Base-by-base conservation (phyloP, 2,113 vertebrate genomes). In the Oreotrochilus melanogaster region DNA sequence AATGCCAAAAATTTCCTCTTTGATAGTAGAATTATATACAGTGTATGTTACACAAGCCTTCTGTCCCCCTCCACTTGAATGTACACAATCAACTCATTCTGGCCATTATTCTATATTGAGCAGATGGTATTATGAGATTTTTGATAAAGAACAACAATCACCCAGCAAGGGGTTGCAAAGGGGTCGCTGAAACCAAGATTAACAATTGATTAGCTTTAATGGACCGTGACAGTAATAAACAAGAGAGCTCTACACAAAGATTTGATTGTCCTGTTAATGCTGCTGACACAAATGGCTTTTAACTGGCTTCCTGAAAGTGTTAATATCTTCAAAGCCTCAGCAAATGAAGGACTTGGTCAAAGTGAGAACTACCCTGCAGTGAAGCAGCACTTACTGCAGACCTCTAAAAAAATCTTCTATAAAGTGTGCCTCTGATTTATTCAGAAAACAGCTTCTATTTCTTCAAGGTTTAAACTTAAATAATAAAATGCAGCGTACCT, bases 161-260 rank as follows among this genome's bases (percentile, higher is more conserved):
- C 92, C 80, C 85, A 85, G 89, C 78, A 96, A 97, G 89, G 48
- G 97, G 98, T 97, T 97, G 90, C 93, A 79, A 67, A 97, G 96
- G 96, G 98, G 97, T 98, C 96, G 83, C 88, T 27, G 56, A 89
- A 97, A 97, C 95, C 96, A 81, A 97, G 97, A 98, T 98, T 98
- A 98, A 97, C 98, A 98, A 98, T 97, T 98, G 98, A 98, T 98
- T 98, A 97, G 96, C 96, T 97, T 97, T 98, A 98, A 99, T 98
- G 98, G 97, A 95, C 96, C 96, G 4, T 97, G 96, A 84, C 88
- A 92, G 97, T 96, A 97, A 97, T 97, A 97, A 98, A 98, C 97
- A 96, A 93, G 95, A 66, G 91, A 97, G 94, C 74, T 93, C 22
- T 96, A 93, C 96, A 56, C 96, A 96, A 95, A 98, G 83, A 95